phyloP scores from a whole-genome alignment of 2,113 vertebrate genomes.

The Harpagus bidentatus region DNA sequence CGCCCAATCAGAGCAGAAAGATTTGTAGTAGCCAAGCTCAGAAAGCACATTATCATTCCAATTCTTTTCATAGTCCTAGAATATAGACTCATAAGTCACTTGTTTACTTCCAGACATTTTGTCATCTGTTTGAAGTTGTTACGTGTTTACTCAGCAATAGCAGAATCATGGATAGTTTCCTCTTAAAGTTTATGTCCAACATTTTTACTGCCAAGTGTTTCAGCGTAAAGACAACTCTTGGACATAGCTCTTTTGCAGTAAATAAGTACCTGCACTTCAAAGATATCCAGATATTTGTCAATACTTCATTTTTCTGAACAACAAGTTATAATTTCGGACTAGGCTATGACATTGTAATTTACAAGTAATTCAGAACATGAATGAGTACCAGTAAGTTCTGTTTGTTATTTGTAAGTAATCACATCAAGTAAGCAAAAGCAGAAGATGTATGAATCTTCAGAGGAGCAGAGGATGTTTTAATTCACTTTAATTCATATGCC shows the following conservation, averaged over 20 bases:
- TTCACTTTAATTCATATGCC: neutral
- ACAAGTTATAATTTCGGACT: neutral
- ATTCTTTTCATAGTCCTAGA: neutral
- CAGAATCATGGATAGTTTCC: neutral
- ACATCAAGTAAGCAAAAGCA: neutral
- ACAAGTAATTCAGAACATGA: conserved; percentile 38
- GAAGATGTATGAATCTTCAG: neutral
- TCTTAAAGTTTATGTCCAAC: neutral
- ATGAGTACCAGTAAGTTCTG: neutral
- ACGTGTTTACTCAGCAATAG: neutral
- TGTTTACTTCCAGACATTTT: neutral
- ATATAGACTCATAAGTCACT: neutral
- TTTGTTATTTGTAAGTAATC: neutral
- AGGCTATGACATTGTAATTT: neutral
- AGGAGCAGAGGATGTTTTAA: neutral
- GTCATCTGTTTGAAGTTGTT: neutral
- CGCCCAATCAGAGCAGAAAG: neutral
- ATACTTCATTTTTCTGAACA: neutral
- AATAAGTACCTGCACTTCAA: neutral
- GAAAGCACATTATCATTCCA: neutral
- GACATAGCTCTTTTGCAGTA: neutral
- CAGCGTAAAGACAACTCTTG: neutral
- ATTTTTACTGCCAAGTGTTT: neutral
- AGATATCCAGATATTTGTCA: neutral
- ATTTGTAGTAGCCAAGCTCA: neutral